phyloP scores from a whole-genome alignment of 1,140 invertebrate genomes.

The Scylla paramamosain region DNA sequence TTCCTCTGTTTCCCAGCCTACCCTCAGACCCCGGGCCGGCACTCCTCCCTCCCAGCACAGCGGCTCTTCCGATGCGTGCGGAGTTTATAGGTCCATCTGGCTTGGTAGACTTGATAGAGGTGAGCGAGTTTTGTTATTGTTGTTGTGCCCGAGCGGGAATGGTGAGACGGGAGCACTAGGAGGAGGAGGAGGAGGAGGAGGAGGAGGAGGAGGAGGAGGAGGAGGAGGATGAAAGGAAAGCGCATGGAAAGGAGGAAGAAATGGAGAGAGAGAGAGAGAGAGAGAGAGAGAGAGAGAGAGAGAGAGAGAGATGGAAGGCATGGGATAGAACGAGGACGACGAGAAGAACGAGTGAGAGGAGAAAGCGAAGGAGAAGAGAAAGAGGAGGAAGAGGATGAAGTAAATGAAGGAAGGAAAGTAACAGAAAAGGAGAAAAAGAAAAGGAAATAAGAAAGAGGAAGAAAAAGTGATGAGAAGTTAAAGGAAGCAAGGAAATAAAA shows the following conservation, averaged over 20 bases:
- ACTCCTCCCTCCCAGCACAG: neutral
- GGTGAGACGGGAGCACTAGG: neutral
- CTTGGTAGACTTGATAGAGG: conserved; percentile 67
- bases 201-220: conserved; percentile 25
- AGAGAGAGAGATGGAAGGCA: neutral
- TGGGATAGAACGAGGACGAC: neutral
- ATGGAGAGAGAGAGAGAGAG: neutral
- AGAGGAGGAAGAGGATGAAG: neutral
- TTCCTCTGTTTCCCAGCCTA: neutral
- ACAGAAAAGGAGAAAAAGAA: neutral
- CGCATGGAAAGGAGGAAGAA: neutral
- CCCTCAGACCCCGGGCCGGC: neutral
- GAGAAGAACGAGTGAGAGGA: neutral
- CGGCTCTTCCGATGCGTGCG: conserved; percentile 15
- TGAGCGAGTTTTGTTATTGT: conserved; percentile 59
- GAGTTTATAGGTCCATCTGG: conserved; percentile 63
- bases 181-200: neutral
- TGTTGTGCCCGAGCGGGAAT: conserved; percentile 7
- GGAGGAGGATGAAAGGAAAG: neutral
- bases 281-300: neutral
- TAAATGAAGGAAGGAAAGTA: neutral
- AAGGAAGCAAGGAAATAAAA: neutral
- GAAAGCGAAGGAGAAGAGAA: neutral
- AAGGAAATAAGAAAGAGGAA: neutral
- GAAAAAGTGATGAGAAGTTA: no score